Percentiles rank a stretch among this genome's conserved stretches.
phyloP scores from a whole-genome alignment of 2,113 vertebrate genomes.

The Elachura formosa region DNA sequence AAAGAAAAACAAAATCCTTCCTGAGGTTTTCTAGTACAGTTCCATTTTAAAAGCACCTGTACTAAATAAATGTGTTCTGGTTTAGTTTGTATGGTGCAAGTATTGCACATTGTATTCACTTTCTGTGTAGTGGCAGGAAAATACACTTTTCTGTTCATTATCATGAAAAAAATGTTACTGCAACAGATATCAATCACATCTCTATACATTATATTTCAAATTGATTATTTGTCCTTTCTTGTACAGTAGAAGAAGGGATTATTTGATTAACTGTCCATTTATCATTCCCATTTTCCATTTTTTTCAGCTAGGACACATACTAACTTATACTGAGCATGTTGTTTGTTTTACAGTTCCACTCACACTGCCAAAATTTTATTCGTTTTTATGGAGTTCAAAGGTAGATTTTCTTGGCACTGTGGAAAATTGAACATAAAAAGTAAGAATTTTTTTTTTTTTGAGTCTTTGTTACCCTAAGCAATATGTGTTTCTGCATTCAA shows the following conservation, averaged over 20 bases:
- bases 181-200: not conserved
- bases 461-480: not conserved
- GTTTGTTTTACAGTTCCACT: constrained; percentile 13
- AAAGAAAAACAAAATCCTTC: not conserved
- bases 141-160: not conserved
- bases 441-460: not conserved
- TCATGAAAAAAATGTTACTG: not conserved
- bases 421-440: not conserved
- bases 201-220: not conserved
- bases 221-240: not conserved
- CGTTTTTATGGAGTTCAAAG: not conserved
- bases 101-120: not conserved
- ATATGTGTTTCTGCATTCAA: not conserved
- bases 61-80: not conserved
- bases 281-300: constrained; percentile 14
- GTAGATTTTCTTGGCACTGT: constrained; percentile 4
- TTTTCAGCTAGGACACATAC: not conserved
- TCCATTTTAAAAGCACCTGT: not conserved
- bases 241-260: not conserved
- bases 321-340: not conserved
- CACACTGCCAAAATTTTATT: not conserved
- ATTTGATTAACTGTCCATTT: not conserved
- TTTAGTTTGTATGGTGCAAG: not conserved
- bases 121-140: not conserved
- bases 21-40: not conserved